A percentile compares a stretch with the other conserved stretches of the same genome.
These are phyloP conservation scores for Pseudolycoriella hygida DNA, from an alignment of 2,888 invertebrate species.

Conservation along the genomic window DNA sequence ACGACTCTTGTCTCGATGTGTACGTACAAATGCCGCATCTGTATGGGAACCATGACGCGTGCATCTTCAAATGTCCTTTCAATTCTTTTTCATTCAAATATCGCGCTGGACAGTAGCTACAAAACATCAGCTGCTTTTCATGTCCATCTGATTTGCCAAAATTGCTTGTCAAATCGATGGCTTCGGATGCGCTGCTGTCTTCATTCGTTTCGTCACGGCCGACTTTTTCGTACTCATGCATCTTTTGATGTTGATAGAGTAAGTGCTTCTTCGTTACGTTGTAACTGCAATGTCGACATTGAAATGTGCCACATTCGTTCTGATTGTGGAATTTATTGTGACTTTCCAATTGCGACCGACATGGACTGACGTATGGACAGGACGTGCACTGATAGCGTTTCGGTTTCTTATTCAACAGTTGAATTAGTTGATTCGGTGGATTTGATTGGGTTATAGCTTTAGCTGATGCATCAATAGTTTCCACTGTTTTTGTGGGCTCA, in stretches of 20 bases:
- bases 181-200: slow-evolving; percentile 28
- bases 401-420: slow-evolving; percentile 17
- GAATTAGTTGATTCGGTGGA: background rate
- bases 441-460: slow-evolving; percentile 5
- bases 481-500: background rate
- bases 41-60: slow-evolving; percentile 41
- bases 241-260: slow-evolving; percentile 66
- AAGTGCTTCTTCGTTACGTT: slow-evolving; percentile 65
- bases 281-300: slow-evolving; percentile 66
- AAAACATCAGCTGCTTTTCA: slow-evolving; percentile 43
- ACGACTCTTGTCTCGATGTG: slow-evolving; percentile 49
- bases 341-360: slow-evolving; percentile 70
- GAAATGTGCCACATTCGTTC: slow-evolving; percentile 40
- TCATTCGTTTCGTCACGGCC: slow-evolving; percentile 19
- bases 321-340: slow-evolving; percentile 71
- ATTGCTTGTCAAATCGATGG: slow-evolving; percentile 2
- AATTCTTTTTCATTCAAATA: slow-evolving; percentile 61
- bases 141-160: slow-evolving; percentile 19
- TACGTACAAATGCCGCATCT: slow-evolving; percentile 64
- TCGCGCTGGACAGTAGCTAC: slow-evolving; percentile 67
- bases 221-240: slow-evolving; percentile 37
- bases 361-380: slow-evolving; percentile 73
- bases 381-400: slow-evolving; percentile 61
- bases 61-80: slow-evolving; percentile 52
- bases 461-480: slow-evolving; percentile 6